Evolutionary conservation across 2,888 invertebrate genomes (phyloP), one percentile per base, ranked within the genome.

Genomic region (Dynastes maya): DNA sequence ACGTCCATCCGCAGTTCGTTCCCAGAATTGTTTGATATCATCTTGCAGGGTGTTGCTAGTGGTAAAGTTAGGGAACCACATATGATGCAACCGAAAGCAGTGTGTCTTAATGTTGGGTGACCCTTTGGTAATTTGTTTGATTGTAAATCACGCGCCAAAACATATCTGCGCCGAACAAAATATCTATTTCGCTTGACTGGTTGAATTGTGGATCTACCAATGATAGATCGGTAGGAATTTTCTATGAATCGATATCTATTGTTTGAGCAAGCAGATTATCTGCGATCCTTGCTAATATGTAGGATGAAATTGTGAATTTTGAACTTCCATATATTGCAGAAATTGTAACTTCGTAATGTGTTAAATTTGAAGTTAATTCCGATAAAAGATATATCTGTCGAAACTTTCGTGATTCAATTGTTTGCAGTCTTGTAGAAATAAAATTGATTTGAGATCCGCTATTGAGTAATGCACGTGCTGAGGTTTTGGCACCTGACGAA

Each of bases 151-250:
- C 6, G 0, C 1, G 4, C 67, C 67, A 67, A 49, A 67, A 67
- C 22, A 67, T 9, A 16, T 67, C 45, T 45, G 67, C 49, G 45
- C 67, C 67, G 8, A 67, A 3, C 2, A 67, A 27, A 4, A 67
- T 32, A 1, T 67, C 67, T 40, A 67, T 67, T 22, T 67, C 67
- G 9, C 67, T 45, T 6, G 67, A 49, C 11, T 27, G 1, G 9
- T 67, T 67, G 32, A 67, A 67, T 22, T 67, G 45, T 32, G 45
- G 8, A 67, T 67, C 67, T 49, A 45, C 27, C 6, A 67, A 45
- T 9, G 22, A 45, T 49, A 67, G 22, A 8, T 27, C 13, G 16
- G 45, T 6, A 6, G 67, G 67, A 49, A 67, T 67, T 22, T 67
- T 67, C 67, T 45, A 67, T 11, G 67, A 49, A 4, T 22, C 22